Evolutionary conservation across 2,797 vertebrate genomes (phyloP), one percentile per base, ranked within the genome.

Genomic region (Huso huso): DNA sequence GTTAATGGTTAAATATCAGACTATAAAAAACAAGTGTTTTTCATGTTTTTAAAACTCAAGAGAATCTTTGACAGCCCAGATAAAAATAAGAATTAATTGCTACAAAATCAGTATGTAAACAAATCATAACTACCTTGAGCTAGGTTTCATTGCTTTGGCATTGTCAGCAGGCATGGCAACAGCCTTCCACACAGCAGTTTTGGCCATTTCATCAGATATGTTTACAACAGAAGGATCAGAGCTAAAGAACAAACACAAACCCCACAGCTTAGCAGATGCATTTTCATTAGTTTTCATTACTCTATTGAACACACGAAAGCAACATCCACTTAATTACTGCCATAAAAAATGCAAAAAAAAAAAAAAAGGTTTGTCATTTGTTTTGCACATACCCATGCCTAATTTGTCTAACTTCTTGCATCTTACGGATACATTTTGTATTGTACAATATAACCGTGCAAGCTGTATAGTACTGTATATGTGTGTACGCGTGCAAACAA

Each of bases 201-300:
- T 93, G 89, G 87, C 89, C 92, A 92, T 93, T 90, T 95, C 92
- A 76, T 93, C 91, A 88, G 92, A 93, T 92, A 93, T 94, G 88
- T 95, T 95, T 91, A 93, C 86, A 88, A 93, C 64, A 82, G 91
- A 92, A 73, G 88, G 91, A 81, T 93, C 92, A 90, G 83, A 62
- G 79, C 95, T 94, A 82, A 83, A 87, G 88, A 89, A 88, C 77
- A 90, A 86, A 89, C 77, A 90, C 64, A 91, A 73, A 74, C 49
- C n/a, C 13, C 52, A 48, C 37, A 37, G 37, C 37, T 37, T 37
- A 37, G 37, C 37, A 37, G 37, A 37, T 37, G 37, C 37, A 37
- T 37, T 37, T 37, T 37, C 37, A 5, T 37, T 37, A 37, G 37
- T 37, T 37, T 37, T 37, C 37, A 37, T 37, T 37, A 37, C 37